These are phyloP conservation scores for Drosophila fulvimacula DNA, from an alignment of 2,888 invertebrate species.

Conservation along the genomic window DNA sequence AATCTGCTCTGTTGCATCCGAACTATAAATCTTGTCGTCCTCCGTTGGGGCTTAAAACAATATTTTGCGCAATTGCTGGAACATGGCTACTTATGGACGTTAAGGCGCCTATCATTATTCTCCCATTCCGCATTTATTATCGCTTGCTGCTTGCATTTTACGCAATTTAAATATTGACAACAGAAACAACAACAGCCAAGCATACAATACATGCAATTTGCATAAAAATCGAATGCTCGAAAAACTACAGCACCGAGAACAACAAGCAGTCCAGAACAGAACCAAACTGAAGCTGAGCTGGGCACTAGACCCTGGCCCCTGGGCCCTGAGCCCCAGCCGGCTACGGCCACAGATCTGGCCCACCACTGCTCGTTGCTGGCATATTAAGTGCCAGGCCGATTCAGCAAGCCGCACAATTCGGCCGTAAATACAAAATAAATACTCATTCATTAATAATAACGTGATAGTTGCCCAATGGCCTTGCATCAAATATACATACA, in stretches of 20 bases:
- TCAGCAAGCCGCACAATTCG: slow-evolving; percentile 58
- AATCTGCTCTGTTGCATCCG: background rate
- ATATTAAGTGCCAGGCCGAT: slow-evolving; percentile 33
- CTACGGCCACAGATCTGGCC: slow-evolving; percentile 26
- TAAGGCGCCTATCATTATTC: slow-evolving; percentile 50
- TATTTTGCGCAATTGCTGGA: slow-evolving; percentile 87
- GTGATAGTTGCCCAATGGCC: slow-evolving; percentile 66
- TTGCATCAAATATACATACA: slow-evolving; percentile 32
- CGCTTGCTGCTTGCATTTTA: slow-evolving; percentile 42
- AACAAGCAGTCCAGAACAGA: slow-evolving; percentile 25
- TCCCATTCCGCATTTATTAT: slow-evolving; percentile 50
- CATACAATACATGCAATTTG: slow-evolving; percentile 64
- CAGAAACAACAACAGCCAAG: slow-evolving; percentile 21
- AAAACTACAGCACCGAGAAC: slow-evolving; percentile 28
- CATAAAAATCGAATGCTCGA: slow-evolving; percentile 64
- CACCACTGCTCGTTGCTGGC: slow-evolving; percentile 6
- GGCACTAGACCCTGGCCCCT: background rate
- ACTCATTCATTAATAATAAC: slow-evolving; percentile 79
- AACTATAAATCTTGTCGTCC: slow-evolving; percentile 3
- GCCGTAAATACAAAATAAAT: slow-evolving; percentile 78
- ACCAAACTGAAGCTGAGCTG: background rate
- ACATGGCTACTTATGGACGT: slow-evolving; percentile 86
- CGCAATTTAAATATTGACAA: slow-evolving; percentile 70
- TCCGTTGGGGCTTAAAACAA: slow-evolving; percentile 19
- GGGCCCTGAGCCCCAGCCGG: background rate